Conservation (phyloP, 2,888 invertebrate species). For the Metopia argyrocephala region DNA sequence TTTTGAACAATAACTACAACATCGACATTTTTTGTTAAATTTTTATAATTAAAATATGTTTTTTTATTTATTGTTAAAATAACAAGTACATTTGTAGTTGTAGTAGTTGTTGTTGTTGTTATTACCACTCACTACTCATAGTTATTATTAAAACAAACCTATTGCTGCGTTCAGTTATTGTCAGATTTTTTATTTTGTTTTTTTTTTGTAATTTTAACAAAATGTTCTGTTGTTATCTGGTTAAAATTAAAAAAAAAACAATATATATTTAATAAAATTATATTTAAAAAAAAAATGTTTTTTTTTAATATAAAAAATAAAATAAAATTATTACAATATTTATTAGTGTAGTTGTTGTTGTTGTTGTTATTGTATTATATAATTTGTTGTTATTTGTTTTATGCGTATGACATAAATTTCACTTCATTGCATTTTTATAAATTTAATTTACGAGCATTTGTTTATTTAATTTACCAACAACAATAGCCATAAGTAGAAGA, state of each 20-base stretch:
- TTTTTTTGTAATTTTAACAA: background rate
- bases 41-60: conserved; percentile 11
- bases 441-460: conserved; percentile 30
- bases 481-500: background rate
- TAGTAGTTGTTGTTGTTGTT: conserved; percentile 2
- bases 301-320: conserved; percentile 30
- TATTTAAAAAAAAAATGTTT: conserved; percentile 47
- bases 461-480: conserved; percentile 7
- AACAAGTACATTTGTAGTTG: conserved; percentile 3
- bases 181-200: background rate
- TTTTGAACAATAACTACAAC: conserved; percentile 62
- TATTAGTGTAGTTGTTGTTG: conserved; percentile 29
- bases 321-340: conserved; percentile 49
- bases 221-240: background rate
- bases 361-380: conserved; percentile 39
- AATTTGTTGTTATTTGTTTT: conserved; percentile 60
- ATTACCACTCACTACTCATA: background rate
- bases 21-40: conserved; percentile 28
- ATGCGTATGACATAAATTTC: conserved; percentile 64
- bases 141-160: background rate
- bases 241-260: background rate
- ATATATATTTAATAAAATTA: conserved; percentile 21
- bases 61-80: background rate
- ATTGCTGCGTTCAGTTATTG: background rate
- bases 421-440: conserved; percentile 60